Conservation (phyloP, 2,113 vertebrate genomes). For the Cryptomyrus ogoouensis region DNA sequence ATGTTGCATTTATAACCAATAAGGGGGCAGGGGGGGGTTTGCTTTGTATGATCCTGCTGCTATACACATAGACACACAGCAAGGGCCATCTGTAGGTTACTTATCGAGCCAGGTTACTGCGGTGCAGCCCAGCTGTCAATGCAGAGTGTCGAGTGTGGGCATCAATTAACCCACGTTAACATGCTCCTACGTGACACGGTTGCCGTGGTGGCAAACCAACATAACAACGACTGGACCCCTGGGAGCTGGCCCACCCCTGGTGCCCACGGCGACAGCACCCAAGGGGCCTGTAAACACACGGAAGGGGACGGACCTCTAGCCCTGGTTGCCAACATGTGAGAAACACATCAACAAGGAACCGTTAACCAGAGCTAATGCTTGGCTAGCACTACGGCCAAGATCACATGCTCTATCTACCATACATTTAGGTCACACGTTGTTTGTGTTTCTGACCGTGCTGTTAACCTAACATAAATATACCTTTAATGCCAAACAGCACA, state of each 20-base stretch:
- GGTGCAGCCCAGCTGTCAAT: neutral
- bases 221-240: neutral
- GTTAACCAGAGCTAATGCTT: neutral
- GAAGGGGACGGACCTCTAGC: neutral
- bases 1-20: neutral
- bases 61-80: slow-evolving; percentile 4
- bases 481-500: neutral
- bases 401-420: neutral
- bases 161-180: neutral
- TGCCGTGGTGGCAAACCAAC: too few relatives aligned
- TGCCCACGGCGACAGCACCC: neutral
- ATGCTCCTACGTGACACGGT: neutral
- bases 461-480: neutral
- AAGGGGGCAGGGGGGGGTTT: neutral
- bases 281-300: neutral
- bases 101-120: neutral
- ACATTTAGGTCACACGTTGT: neutral
- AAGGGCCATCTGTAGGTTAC: neutral
- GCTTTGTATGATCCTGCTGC: neutral
- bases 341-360: neutral
- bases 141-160: neutral
- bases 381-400: neutral
- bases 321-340: neutral
- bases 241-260: neutral
- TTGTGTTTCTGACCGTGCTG: neutral